Conservation (phyloP, 2,888 invertebrate genomes). For the Sycophila texana region DNA sequence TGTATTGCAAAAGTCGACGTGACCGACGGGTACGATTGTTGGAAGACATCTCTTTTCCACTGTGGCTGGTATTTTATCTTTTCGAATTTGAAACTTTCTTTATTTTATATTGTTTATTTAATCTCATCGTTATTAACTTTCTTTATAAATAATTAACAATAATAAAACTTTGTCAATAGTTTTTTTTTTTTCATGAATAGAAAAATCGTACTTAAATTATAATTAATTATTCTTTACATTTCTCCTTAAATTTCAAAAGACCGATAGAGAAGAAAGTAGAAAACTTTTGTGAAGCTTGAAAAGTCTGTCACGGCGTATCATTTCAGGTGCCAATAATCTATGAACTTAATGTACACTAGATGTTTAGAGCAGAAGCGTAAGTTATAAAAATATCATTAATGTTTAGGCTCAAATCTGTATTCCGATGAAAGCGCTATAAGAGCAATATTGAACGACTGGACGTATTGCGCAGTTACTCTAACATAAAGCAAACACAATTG, state of each 20-base stretch:
- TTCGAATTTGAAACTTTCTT: no score
- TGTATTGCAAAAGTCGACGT: constrained; percentile 39
- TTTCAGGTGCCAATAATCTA: constrained; percentile 52
- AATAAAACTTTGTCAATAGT: no score
- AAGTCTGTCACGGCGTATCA: constrained; percentile 43
- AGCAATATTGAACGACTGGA: constrained; percentile 59
- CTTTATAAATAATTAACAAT: no score
- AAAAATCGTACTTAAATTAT: no score
- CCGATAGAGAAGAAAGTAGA: constrained; percentile 22
- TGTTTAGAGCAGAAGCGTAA: constrained; percentile 38
- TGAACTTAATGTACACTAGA: constrained; percentile 29
- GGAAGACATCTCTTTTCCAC: constrained; percentile 25
- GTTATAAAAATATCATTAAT: constrained; percentile 31
- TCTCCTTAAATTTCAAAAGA: not conserved
- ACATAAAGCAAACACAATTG: not conserved
- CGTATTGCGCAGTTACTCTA: not conserved
- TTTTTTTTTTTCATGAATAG: no score
- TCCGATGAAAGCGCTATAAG: constrained; percentile 31
- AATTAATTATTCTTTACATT: not conserved
- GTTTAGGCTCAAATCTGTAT: constrained; percentile 33
- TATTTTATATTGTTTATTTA: no score
- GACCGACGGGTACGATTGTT: constrained; percentile 30
- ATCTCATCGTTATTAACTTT: no score
- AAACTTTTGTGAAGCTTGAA: constrained; percentile 1
- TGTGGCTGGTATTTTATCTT: constrained; percentile 8